A percentile compares a stretch with the other conserved stretches of the same genome.
Conservation (phyloP, 2,888 invertebrate species). For the Mycalesis mineus region DNA sequence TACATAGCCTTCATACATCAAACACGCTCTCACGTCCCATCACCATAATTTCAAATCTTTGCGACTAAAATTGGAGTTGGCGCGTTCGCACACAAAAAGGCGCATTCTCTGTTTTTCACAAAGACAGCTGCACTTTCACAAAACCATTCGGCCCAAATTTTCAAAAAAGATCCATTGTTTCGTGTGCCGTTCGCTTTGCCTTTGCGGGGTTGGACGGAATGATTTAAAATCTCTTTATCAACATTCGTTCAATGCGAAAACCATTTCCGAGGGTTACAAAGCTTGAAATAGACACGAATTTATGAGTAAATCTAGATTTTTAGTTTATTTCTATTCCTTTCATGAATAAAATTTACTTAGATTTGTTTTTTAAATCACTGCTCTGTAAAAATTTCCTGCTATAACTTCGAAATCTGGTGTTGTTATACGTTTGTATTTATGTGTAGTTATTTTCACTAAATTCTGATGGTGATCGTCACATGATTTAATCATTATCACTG, state of each 20-base stretch:
- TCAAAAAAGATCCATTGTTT: not conserved
- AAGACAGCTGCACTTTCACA: not conserved
- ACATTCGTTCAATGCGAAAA: not conserved
- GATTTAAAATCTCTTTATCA: not conserved
- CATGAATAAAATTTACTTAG: no score
- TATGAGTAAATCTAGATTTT: not conserved
- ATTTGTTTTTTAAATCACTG: no score
- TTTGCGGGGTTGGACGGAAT: not conserved
- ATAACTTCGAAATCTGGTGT: no score
- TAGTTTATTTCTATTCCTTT: not conserved
- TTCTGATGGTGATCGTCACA: no score
- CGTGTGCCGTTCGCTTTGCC: not conserved
- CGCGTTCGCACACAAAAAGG: not conserved
- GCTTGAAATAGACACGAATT: not conserved
- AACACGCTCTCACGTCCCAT: not conserved
- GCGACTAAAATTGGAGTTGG: not conserved
- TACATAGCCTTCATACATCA: not conserved
- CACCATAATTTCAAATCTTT: not conserved
- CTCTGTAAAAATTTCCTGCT: no score
- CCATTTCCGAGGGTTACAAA: not conserved
- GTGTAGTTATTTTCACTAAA: no score
- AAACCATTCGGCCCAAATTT: not conserved
- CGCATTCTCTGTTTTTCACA: not conserved
- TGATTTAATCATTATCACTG: no score
- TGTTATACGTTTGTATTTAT: no score